phyloP scores from a whole-genome alignment of 2,113 vertebrate species.

The Silurus meridionalis region DNA sequence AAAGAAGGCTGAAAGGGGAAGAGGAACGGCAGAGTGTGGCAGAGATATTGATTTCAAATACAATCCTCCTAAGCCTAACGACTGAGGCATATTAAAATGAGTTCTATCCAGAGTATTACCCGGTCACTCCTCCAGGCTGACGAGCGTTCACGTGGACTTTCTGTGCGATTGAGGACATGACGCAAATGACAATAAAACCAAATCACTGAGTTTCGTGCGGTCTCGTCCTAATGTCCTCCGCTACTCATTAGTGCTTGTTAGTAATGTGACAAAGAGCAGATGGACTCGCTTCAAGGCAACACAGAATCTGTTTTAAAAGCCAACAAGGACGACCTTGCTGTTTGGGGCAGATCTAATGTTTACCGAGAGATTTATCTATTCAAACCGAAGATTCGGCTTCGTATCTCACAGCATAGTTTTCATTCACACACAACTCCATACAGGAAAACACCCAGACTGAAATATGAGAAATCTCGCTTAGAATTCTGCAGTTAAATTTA shows the following conservation, averaged over 20 bases:
- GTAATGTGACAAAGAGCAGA: constrained; percentile 45
- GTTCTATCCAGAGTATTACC: constrained; percentile 8
- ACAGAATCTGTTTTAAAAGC: background rate
- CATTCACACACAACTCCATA: background rate
- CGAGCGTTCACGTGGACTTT: background rate
- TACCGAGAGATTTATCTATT: background rate
- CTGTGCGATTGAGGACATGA: background rate
- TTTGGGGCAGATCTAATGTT: background rate
- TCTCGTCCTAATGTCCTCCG: constrained; percentile 31
- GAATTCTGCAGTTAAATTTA: background rate
- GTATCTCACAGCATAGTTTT: background rate
- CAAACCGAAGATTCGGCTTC: background rate
- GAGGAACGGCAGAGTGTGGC: constrained; percentile 59
- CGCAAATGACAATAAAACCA: background rate
- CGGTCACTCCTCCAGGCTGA: background rate
- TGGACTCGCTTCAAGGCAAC: constrained; percentile 28
- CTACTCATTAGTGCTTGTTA: constrained; percentile 58
- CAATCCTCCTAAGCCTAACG: constrained; percentile 62
- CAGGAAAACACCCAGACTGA: no score
- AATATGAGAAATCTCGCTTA: background rate
- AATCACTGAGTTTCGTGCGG: background rate
- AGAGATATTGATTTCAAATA: constrained; percentile 77
- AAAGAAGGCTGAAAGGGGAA: constrained; percentile 33
- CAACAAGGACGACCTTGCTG: background rate
- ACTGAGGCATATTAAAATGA: constrained; percentile 25